Base-by-base conservation (phyloP, 2,888 invertebrate species). In the Netelia virgata region DNA sequence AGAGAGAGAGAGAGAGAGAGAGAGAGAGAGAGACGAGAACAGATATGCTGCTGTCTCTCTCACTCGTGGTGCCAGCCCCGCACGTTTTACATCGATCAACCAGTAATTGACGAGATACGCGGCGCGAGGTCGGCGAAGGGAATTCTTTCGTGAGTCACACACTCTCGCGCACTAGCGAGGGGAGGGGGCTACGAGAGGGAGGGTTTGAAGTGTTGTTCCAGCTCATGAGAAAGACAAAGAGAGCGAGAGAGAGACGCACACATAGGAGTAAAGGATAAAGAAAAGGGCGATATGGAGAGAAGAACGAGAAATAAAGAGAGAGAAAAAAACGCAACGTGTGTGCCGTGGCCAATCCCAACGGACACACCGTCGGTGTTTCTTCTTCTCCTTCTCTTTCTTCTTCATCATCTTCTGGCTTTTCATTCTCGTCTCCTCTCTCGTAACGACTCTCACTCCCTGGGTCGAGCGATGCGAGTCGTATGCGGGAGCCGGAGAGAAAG, bases 1-100 rank as follows among this genome's bases (percentile, higher is more conserved):
- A 23, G 23, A 23, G 23, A 23, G 23, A 23, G 23, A 28, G 28
- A 28, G 28, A 28, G 28, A 28, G 28, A 28, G 28, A 28, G 28
- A 28, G 28, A 28, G 28, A 28, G 28, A 28, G 28, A 28, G 28
- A 28, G 28, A 28, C 3, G 53, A 72, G 57, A 55, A 72, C 43
- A 64, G 64, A 20, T 64, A 20, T 11, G 23, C 28, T n/a, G 23
- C 28, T n/a, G n/a, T 47, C 53, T 61, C 18, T 57, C 70, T 79
- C 63, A 73, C 80, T 68, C 64, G 82, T 72, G 78, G 78, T 82
- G 82, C 70, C 79, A 79, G 84, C 70, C 78, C 82, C 84, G 84
- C 75, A 85, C 82, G 82, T 85, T 85, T 85, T 85, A 85, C 84
- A 85, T 85, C 84, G 84, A 85, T 85, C 84, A 85, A 85, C 84